Base-by-base conservation (phyloP, 2,113 vertebrate species). In the Burhinus oedicnemus region DNA sequence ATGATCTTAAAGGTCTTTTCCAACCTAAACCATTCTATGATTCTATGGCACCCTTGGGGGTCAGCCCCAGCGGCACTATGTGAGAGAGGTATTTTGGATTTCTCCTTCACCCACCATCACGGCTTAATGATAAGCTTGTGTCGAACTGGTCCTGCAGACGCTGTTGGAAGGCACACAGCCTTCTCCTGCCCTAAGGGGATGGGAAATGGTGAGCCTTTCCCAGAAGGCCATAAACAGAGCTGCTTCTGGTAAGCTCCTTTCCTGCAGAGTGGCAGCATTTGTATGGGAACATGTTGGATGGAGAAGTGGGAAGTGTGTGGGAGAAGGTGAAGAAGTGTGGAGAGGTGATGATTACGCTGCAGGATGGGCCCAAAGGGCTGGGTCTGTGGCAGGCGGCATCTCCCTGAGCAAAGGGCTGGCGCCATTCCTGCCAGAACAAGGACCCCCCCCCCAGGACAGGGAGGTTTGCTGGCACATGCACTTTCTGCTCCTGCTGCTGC, bases 41-140 rank as follows among this genome's bases (percentile, higher is more conserved):
- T 40, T 40, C 40, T 40, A 40, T 40, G 40, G 11, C 10, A 15
- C 27, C 5, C 4, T 2, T 58, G 34, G 22, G 52, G 44, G 25
- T 32, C 70, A 77, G 58, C 60, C 34, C 51, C 58, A 22, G 30
- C 1, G 3, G 60, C 32, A 34, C 12, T 2, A 3, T 8, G 15
- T 58, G 15, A 54, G 52, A 83, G 45, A 44, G 14, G 15, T 51
- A 52, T 94, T 58, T 55, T 17, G 64, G 9, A 7, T 22, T 65
- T 62, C 34, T 78, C 34, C 69, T 78, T 61, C 60, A 44, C 15
- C 49, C 58, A 15, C 38, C 19, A 2, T 51, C 66, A 20, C 0
- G 0, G 57, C 10, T 61, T 65, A 44, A 47, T 0, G 5, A 22
- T 23, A n/a, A 60, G 8, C 6, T 79, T 38, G 9, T 5, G 12